These are phyloP conservation scores for Athalia circularis DNA, from an alignment of 2,888 invertebrate species.

Conservation along the genomic window DNA sequence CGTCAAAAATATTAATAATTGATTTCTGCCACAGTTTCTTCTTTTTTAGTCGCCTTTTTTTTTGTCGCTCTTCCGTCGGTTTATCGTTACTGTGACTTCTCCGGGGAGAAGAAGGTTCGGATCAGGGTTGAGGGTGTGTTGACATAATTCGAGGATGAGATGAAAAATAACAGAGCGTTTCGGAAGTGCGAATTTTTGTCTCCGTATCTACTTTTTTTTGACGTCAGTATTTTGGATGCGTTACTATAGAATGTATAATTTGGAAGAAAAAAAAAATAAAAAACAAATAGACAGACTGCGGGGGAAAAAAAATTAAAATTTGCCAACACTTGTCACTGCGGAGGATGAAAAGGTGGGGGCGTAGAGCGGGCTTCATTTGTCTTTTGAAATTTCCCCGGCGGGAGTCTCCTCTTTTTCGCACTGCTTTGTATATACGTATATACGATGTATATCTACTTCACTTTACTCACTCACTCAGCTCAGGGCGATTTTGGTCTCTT, in stretches of 20 bases:
- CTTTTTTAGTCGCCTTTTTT: conserved; percentile 1
- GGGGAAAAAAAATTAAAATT: conserved; percentile 21
- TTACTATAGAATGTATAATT: conserved; percentile 31
- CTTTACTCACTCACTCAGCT: too few species aligned
- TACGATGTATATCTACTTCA: too few species aligned
- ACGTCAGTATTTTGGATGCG: conserved; percentile 9
- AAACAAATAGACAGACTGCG: too few species aligned
- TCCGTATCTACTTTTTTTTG: too few species aligned
- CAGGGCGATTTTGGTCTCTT: too few species aligned
- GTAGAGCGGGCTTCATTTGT: conserved; percentile 59
- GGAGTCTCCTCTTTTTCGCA: conserved; percentile 23
- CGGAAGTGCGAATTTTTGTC: too few species aligned
- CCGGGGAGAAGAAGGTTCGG: too few species aligned
- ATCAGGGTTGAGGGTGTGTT: too few species aligned
- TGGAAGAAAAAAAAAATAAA: conserved; percentile 51
- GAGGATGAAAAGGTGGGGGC: conserved; percentile 42
- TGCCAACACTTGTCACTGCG: conserved; percentile 25
- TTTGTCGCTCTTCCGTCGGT: conserved; percentile 35
- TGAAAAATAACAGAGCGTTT: too few species aligned
- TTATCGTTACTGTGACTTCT: conserved; percentile 37
- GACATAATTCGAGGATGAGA: too few species aligned
- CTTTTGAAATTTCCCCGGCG: conserved; percentile 55
- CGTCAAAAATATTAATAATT: conserved; percentile 40
- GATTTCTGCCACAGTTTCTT: conserved; percentile 36
- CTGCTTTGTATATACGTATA: too few species aligned